Evolutionary conservation across 2,888 invertebrate genomes (phyloP), one percentile per base, ranked within the genome.

Genomic region (Heliconius ismenius): DNA sequence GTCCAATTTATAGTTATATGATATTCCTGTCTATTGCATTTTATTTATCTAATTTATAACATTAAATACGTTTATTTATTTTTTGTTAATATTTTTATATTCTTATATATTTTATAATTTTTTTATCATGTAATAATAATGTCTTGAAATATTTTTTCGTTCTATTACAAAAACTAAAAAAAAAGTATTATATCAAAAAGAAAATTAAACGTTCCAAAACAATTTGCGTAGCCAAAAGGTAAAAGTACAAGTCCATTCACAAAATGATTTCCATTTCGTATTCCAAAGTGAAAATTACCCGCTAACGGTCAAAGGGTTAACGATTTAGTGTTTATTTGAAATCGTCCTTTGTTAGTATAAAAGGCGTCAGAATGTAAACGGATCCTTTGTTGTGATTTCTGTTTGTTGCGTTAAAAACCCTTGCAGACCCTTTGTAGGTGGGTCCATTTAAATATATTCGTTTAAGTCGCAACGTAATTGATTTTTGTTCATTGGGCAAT

Each of bases 261-360:
- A 85, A 91, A 92, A 91, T 91, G 90, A 90, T 92, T 92, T 91
- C 92, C 87, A 92, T 92, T 92, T 90, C 89, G 88, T 92, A 92
- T 94, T 91, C 91, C 91, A 86, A 87, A 87, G 91, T 91, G 93
- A 92, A 94, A 94, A 92, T 93, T 91, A 90, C 92, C 91, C 90
- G 88, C 89, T 84, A 89, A 88, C 92, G 92, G 93, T 92, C 93
- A 93, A 94, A 93, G 93, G 94, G 94, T 93, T 92, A 92, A 90
- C 92, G 86, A 91, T 92, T 93, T 90, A 89, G 88, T 93, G 93
- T 93, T 93, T 93, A 93, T 93, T 93, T 91, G 90, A 91, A 92
- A 92, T 91, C 89, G 85, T 89, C 92, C 91, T 93, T 93, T 93
- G 93, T 93, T 92, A 90, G 91, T 91, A 90, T 91, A 91, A 92